Evolutionary conservation across 1,140 invertebrate genomes (phyloP).

Genomic region (Diorhabda elongata): DNA sequence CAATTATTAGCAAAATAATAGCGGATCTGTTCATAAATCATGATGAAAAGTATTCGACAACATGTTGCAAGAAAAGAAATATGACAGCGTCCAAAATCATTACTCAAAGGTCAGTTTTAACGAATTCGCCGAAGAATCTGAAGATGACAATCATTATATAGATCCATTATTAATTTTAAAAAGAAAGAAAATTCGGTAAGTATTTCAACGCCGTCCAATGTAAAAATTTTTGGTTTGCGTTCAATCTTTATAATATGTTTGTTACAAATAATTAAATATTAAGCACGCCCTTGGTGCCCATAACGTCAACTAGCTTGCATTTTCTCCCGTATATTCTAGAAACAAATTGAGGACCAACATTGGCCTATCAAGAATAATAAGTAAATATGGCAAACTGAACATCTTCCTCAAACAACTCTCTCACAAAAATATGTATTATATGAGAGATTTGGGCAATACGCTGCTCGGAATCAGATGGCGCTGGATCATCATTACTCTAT

Average conservation of each 20-base stretch:
- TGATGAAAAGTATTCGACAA: too few species aligned
- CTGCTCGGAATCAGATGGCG: slow-evolving; percentile 59
- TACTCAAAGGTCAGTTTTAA: slow-evolving; percentile 27
- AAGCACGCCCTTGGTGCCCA: too few species aligned
- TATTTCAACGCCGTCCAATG: too few species aligned
- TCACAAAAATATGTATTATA: slow-evolving; percentile 47
- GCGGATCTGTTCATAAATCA: too few species aligned
- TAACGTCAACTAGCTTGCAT: too few species aligned
- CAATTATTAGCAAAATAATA: too few species aligned
- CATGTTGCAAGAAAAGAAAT: slow-evolving; percentile 15
- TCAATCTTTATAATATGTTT: too few species aligned
- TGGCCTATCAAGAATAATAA: slow-evolving; percentile 29
- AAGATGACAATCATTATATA: slow-evolving; percentile 13
- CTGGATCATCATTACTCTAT: slow-evolving; percentile 55
- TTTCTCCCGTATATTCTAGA: too few species aligned
- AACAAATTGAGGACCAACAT: neutral
- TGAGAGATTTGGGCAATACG: slow-evolving; percentile 58
- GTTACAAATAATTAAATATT: too few species aligned
- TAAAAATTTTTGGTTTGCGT: too few species aligned
- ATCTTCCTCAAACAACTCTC: slow-evolving; percentile 29
- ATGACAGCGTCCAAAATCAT: slow-evolving; percentile 22
- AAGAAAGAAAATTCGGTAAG: slow-evolving; percentile 25
- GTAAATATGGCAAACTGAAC: slow-evolving; percentile 35
- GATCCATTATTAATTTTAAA: slow-evolving; percentile 26
- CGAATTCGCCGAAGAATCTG: slow-evolving; percentile 26